These are phyloP conservation scores for Hirtodrosophila histrioides DNA, from an alignment of 2,888 invertebrate species.

Conservation along the genomic window DNA sequence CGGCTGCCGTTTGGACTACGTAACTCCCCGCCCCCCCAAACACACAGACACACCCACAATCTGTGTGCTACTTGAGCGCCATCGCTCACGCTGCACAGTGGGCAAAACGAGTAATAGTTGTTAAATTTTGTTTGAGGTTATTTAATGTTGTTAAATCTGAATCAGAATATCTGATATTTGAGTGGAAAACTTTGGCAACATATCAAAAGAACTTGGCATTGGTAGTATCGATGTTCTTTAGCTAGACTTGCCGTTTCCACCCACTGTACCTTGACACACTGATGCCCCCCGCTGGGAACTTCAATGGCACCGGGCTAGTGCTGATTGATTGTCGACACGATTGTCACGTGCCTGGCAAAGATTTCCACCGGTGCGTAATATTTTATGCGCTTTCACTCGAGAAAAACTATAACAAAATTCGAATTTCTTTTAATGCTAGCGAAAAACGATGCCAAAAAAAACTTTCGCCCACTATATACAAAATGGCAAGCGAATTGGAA, in stretches of 20 bases:
- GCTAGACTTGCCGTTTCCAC: too few species aligned
- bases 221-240: too few species aligned
- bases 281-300: slow-evolving; percentile 10
- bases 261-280: not conserved
- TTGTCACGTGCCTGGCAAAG: slow-evolving; percentile 38
- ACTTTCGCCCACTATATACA: slow-evolving; percentile 73
- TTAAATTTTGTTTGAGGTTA: too few species aligned
- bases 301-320: slow-evolving; percentile 4
- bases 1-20: slow-evolving; percentile 36
- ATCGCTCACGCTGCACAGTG: not conserved
- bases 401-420: slow-evolving; percentile 38
- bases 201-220: too few species aligned
- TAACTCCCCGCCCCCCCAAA: not conserved
- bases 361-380: slow-evolving; percentile 55
- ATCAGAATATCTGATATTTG: too few species aligned
- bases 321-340: slow-evolving; percentile 53
- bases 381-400: slow-evolving; percentile 63
- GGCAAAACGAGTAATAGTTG: too few species aligned
- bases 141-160: too few species aligned
- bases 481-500: slow-evolving; percentile 73
- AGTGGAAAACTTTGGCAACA: too few species aligned
- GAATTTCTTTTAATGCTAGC: slow-evolving; percentile 51
- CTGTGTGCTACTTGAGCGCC: not conserved
- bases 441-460: slow-evolving; percentile 52
- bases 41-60: not conserved